Base-by-base conservation (phyloP, 2,113 vertebrate species). In the Eupsittula cactorum region DNA sequence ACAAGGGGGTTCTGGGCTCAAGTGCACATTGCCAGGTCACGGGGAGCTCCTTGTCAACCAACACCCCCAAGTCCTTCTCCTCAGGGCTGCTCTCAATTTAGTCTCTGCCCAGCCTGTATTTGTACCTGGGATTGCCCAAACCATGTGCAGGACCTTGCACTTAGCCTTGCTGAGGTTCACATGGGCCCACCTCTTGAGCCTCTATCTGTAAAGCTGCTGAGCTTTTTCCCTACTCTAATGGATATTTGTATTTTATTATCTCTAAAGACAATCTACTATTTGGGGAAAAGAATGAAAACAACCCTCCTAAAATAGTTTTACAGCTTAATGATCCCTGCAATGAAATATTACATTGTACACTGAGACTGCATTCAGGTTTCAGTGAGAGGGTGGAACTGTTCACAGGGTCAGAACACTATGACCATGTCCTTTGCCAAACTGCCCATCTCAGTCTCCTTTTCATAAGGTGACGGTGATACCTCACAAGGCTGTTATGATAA, bases 201-300 rank as follows among this genome's bases (percentile, higher is more conserved):
- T 24, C 13, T 59, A 82, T 93, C 60, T 71, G 7, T 75, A 89
- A 93, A 68, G 50, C 44, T 84, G 42, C 52, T 82, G 53, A 88
- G 86, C 29, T 92, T 93, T 93, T 82, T 33, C n/a, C 10, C 29
- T 82, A 39, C 80, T 60, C 24, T 64, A 71, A 64, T 60, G 49
- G 82, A 41, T 92, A 74, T 82, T 93, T 94, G 44, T 68, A 84
- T 71, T 78, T 74, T 84, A 29, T 70, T 94, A 79, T 90, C 76
- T 84, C 74, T 79, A 65, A 83, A 94, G 80, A 78, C 60, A 68
- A 88, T 80, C 82, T 93, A 57, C 47, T 83, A 57, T 82, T 88
- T 90, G 84, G 78, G 69, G 69, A 60, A 86, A 94, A 88, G 59
- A 92, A 92, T 88, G 44, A 92, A 93, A 95, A 90, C 77, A 78